Evolutionary conservation across 2,888 invertebrate species (phyloP), one percentile per base, ranked within the genome.

Genomic region (Lymantria monacha): DNA sequence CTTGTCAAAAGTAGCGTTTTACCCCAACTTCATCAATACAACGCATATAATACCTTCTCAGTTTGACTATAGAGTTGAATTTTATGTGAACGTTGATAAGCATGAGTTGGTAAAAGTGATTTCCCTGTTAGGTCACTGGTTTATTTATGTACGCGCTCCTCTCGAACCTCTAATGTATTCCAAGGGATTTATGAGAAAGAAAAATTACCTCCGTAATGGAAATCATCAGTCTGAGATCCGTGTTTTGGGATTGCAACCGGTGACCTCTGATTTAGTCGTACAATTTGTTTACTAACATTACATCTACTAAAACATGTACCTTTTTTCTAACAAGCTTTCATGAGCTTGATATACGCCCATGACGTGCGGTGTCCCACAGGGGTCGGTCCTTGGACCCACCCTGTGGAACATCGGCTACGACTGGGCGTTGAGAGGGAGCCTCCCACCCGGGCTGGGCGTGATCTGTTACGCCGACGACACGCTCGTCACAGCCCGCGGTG

Each of bases 121-220:
- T 74, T 71, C 62, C 67, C 61, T 63, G 65, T 53, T 58, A 57
- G 62, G 55, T 56, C 70, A 55, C 62, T 47, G 62, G 63, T 70
- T 67, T 72, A 69, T 74, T 73, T 73, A 71, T 66, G 66, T 66
- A 65, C 67, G 59, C 69, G 65, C 62, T 70, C 57, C 62, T 63
- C 42, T 55, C 63, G 61, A 47, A 61, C 49, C 69, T 72, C 70
- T 77, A 75, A 77, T 75, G 74, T 75, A 70, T 69, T 70, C 57
- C 66, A 59, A 69, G 69, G 63, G 66, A 64, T 64, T 56, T 60
- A 46, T 52, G 61, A 57, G 52, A 46, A 59, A 62, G 62, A 67
- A 66, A 65, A 67, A 69, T 69, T 55, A 59, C 53, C 57, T 45
- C 51, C 42, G 46, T 60, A 57, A 62, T 62, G 53, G 46, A 46